Conservation (phyloP, 2,113 vertebrate species). For the Danio rerio region GRCz12tu NC_133197.1:40437501-40438000, state of each 20-base stretch:
- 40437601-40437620: slow-evolving; percentile 99
- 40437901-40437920: slow-evolving; percentile 92
- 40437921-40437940: slow-evolving; percentile 91
- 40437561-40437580: slow-evolving; percentile 60
- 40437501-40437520: too few species aligned
- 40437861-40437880: slow-evolving; percentile 95
- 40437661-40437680: neutral
- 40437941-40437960: slow-evolving; percentile 98
- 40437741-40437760: slow-evolving; percentile 99
- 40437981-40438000: too few species aligned
- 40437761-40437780: slow-evolving; percentile 99
- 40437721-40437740: slow-evolving; percentile 94
- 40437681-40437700: too few species aligned
- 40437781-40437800: slow-evolving; percentile 99
- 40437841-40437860: slow-evolving; percentile 99
- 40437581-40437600: slow-evolving; percentile 98
- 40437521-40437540: too few species aligned
- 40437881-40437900: slow-evolving; percentile 91
- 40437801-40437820: slow-evolving; percentile 99
- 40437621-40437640: slow-evolving; percentile 98
- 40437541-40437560: too few species aligned
- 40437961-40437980: slow-evolving; percentile 88
- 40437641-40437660: slow-evolving; percentile 69
- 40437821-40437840: slow-evolving; percentile 99
- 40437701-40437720: neutral